These are phyloP conservation scores for Cactoblastis cactorum DNA, from an alignment of 2,888 invertebrate species.

Conservation along the genomic window DNA sequence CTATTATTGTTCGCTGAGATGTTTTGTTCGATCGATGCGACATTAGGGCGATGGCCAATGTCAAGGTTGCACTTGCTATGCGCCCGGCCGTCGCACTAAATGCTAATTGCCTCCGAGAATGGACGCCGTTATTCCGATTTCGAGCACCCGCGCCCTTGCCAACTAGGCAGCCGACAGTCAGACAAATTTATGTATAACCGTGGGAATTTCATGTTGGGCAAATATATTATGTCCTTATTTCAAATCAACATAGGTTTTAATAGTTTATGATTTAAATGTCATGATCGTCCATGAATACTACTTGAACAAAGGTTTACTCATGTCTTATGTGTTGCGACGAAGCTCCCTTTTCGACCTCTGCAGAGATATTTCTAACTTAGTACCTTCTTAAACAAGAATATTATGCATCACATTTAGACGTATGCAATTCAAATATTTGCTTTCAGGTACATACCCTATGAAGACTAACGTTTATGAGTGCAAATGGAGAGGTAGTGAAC, in stretches of 20 bases:
- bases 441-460: not conserved
- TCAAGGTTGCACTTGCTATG: conserved; percentile 75
- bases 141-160: conserved; percentile 17
- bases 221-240: no score
- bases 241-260: no score
- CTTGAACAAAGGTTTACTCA: not conserved
- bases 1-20: conserved; percentile 72
- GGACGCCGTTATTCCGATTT: conserved; percentile 45
- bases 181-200: not conserved
- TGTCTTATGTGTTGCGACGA: no score
- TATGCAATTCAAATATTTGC: not conserved
- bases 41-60: conserved; percentile 71
- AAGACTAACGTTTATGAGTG: not conserved
- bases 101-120: conserved; percentile 51
- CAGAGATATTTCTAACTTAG: no score
- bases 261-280: no score
- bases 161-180: conserved; percentile 11
- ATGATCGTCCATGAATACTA: no score
- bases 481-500: not conserved
- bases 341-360: no score
- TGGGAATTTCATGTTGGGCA: not conserved
- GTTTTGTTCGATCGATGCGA: conserved; percentile 70
- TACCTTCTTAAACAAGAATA: no score
- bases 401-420: no score
- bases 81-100: conserved; percentile 49